These are phyloP conservation scores for Calyptommatus sinebrachiatus DNA, from an alignment of 2,113 vertebrate species.

Conservation along the genomic window DNA sequence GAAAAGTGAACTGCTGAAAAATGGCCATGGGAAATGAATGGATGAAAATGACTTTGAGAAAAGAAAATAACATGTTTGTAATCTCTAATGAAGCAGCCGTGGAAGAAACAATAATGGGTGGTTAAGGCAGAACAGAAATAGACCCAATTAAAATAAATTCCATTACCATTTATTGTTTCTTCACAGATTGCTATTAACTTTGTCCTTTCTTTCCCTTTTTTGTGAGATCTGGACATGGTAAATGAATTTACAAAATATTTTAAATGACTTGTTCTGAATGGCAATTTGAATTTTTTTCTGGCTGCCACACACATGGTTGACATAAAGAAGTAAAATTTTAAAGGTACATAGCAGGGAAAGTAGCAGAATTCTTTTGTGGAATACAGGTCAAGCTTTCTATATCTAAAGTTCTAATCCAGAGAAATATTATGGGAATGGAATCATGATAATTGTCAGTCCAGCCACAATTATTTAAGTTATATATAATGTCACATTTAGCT, in stretches of 20 bases:
- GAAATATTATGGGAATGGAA: no score
- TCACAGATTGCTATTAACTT: conserved; percentile 1
- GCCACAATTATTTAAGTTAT: no score
- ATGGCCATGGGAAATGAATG: conserved; percentile 6
- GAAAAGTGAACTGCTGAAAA: background rate
- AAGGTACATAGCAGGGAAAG: no score
- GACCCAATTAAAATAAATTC: conserved; percentile 15
- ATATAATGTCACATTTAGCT: no score
- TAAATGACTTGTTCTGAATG: background rate
- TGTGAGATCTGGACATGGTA: background rate
- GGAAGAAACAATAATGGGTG: conserved; percentile 6
- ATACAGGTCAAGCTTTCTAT: no score
- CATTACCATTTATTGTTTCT: conserved; percentile 16
- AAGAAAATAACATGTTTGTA: conserved; percentile 13
- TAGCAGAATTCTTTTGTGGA: no score
- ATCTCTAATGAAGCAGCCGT: conserved; percentile 11
- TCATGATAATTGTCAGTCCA: no score
- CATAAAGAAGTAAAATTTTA: background rate
- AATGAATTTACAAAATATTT: background rate
- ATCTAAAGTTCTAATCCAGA: no score
- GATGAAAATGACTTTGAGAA: background rate
- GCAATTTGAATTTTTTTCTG: background rate
- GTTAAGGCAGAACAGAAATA: conserved; percentile 20
- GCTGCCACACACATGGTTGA: background rate
- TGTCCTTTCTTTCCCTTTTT: background rate